These are phyloP conservation scores for Tricholauxania praeusta DNA, from an alignment of 2,888 invertebrate species.

Conservation along the genomic window DNA sequence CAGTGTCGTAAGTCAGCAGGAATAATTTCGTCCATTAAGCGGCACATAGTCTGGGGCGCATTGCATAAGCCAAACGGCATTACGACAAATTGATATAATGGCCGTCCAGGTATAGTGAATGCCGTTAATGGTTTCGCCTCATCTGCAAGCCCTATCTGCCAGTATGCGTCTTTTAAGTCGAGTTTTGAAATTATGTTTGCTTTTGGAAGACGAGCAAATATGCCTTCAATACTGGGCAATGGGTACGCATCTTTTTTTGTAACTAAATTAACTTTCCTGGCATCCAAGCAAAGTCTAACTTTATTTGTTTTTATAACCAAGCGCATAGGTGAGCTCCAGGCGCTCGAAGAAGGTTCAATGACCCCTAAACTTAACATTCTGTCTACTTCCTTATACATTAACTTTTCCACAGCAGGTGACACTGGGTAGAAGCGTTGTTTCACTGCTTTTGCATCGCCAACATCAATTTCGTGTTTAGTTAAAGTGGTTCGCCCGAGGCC, in stretches of 20 bases:
- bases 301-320: constrained; percentile 31
- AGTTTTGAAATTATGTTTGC: constrained; percentile 35
- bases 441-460: too few species aligned
- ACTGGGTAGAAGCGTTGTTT: too few species aligned
- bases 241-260: constrained; percentile 40
- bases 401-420: too few species aligned
- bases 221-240: constrained; percentile 42
- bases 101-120: constrained; percentile 40
- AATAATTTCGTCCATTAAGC: too few species aligned
- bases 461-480: too few species aligned
- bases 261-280: constrained; percentile 24
- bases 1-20: too few species aligned
- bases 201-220: constrained; percentile 36
- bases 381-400: constrained; percentile 51
- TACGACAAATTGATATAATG: constrained; percentile 38
- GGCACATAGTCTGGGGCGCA: too few species aligned
- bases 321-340: constrained; percentile 33
- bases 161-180: constrained; percentile 35
- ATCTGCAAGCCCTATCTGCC: constrained; percentile 39
- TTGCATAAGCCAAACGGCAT: constrained; percentile 43
- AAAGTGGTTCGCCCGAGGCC: too few species aligned
- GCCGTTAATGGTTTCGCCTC: constrained; percentile 33
- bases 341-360: constrained; percentile 49
- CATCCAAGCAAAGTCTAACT: constrained; percentile 30
- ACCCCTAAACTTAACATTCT: constrained; percentile 53